Conservation (phyloP, 92 coral and sea anemone species). For the Ricordea florida region DNA sequence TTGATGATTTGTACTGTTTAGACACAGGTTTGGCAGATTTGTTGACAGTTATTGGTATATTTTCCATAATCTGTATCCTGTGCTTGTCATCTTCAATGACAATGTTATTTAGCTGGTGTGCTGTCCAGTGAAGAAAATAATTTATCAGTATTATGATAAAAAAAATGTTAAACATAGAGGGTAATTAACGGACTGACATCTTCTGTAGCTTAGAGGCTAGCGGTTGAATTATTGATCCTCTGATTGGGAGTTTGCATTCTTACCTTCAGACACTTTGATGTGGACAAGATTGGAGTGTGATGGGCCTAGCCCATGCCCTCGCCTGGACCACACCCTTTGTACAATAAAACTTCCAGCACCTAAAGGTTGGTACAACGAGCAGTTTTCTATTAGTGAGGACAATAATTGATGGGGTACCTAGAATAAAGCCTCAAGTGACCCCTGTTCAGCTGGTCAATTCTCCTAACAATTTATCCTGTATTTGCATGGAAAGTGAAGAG, state of each 20-base stretch:
- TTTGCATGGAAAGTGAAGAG: too few relatives aligned
- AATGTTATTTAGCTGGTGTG: too few relatives aligned
- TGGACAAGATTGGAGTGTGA: constrained; percentile 70
- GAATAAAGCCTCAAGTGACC: too few relatives aligned
- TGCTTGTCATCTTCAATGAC: too few relatives aligned
- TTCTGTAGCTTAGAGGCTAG: too few relatives aligned
- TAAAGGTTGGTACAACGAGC: constrained; percentile 33
- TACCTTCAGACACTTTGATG: constrained; percentile 45
- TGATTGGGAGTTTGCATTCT: background rate
- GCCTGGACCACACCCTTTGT: constrained; percentile 95
- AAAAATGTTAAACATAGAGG: too few relatives aligned
- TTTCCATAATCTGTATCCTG: background rate
- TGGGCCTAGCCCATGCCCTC: constrained; percentile 85
- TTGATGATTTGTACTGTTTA: constrained; percentile 83
- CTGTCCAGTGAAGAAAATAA: background rate
- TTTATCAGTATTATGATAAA: background rate
- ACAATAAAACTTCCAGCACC: constrained; percentile 53
- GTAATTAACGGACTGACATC: too few relatives aligned
- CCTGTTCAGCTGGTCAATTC: too few relatives aligned
- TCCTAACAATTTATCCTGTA: too few relatives aligned
- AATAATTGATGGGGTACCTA: background rate
- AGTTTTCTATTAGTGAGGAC: too few relatives aligned
- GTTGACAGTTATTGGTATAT: background rate
- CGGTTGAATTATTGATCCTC: too few relatives aligned
- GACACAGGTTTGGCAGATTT: constrained; percentile 75